Percentiles rank a stretch among this genome's conserved stretches.
phyloP scores from a whole-genome alignment of 2,888 invertebrate genomes.

The Leptothorax acervorum region DNA sequence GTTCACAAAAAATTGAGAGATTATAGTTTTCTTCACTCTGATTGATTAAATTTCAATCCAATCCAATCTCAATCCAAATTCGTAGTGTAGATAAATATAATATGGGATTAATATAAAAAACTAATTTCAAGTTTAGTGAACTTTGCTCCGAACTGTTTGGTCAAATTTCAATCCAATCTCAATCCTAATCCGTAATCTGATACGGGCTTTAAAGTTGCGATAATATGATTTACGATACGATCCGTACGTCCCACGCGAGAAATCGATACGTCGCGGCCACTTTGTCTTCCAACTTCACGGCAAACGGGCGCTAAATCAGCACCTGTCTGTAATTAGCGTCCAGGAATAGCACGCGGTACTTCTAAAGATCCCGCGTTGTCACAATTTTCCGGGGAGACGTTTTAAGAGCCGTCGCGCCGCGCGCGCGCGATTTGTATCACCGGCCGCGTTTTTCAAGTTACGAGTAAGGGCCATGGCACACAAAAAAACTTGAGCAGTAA shows the following conservation, averaged over 20 bases:
- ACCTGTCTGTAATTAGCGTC: conserved; percentile 23
- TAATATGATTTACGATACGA: neutral
- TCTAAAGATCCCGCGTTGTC: neutral
- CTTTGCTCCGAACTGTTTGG: too few relatives aligned
- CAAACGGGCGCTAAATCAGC: neutral
- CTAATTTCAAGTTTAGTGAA: too few relatives aligned
- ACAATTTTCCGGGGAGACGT: conserved; percentile 11
- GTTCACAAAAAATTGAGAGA: too few relatives aligned
- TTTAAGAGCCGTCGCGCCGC: neutral
- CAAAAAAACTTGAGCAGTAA: too few relatives aligned
- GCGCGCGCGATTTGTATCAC: neutral
- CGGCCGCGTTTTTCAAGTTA: neutral
- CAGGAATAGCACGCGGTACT: conserved; percentile 1
- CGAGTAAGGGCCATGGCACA: neutral
- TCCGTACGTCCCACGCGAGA: too few relatives aligned
- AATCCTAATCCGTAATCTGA: too few relatives aligned
- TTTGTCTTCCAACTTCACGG: neutral
- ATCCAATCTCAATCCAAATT: too few relatives aligned
- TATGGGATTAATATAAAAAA: too few relatives aligned
- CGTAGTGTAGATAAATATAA: too few relatives aligned
- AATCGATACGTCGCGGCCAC: conserved; percentile 17
- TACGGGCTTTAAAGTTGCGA: neutral
- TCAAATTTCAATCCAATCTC: too few relatives aligned
- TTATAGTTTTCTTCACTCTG: too few relatives aligned
- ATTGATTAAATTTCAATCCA: too few relatives aligned